These are phyloP conservation scores for Heliocidaris erythrogramma DNA, from an alignment of 35 echinoderm and acorn worm species.

Conservation along the genomic window DNA sequence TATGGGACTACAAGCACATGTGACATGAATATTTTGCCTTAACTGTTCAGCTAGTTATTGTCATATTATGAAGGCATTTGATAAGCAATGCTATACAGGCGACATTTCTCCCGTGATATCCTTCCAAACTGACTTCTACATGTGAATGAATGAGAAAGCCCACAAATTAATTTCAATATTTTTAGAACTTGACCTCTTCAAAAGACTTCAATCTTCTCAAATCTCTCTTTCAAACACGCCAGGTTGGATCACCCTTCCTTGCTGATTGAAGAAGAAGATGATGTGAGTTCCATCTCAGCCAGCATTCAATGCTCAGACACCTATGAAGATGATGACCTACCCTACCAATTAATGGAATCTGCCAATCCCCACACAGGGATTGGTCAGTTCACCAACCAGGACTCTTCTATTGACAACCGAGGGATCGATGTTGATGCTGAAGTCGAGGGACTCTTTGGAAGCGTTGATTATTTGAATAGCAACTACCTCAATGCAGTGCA, in stretches of 20 bases:
- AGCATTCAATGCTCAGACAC: conserved; percentile 41
- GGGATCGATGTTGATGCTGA: not conserved
- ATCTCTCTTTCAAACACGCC: not conserved
- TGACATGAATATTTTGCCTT: too few species aligned
- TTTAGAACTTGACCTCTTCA: not conserved
- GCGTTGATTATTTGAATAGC: conserved; percentile 11
- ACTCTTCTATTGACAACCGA: not conserved
- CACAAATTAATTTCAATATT: too few species aligned
- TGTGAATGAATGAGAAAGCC: too few species aligned
- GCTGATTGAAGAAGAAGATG: conserved; percentile 2
- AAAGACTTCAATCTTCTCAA: not conserved
- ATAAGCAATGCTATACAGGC: too few species aligned
- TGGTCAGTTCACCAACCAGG: not conserved
- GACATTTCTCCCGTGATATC: too few species aligned
- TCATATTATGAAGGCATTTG: too few species aligned
- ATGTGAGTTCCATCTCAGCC: conserved; percentile 35
- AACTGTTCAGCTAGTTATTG: too few species aligned
- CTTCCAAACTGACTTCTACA: too few species aligned
- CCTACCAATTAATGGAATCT: not conserved
- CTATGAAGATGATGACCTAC: not conserved
- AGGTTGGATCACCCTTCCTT: not conserved
- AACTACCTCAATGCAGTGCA: not conserved
- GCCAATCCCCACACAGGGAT: not conserved
- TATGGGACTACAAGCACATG: too few species aligned
- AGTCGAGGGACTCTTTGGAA: conserved; percentile 11